Evolutionary conservation across 2,888 invertebrate species (phyloP).

Genomic region (Alviniconcha strummeri): DNA sequence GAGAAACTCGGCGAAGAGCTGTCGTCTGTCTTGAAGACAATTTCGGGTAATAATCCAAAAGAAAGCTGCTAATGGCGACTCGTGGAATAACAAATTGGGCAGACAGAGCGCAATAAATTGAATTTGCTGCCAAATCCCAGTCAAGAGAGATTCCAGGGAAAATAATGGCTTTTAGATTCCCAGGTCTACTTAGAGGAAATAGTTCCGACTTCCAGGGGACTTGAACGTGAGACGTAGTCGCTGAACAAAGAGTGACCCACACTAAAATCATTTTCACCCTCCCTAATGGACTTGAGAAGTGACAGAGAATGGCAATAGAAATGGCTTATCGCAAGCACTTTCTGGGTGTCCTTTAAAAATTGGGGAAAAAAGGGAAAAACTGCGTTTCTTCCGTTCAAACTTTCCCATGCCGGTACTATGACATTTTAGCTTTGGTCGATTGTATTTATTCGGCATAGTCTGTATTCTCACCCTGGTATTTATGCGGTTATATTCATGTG

Average conservation of each 20-base stretch:
- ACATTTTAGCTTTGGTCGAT: too few relatives aligned
- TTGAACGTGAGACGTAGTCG: not conserved
- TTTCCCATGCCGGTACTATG: too few relatives aligned
- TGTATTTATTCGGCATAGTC: too few relatives aligned
- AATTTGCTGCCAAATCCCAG: constrained; percentile 29
- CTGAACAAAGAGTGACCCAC: constrained; percentile 14
- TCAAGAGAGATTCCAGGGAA: constrained; percentile 23
- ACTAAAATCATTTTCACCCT: constrained; percentile 13
- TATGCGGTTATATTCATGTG: too few relatives aligned
- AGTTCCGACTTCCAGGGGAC: not conserved
- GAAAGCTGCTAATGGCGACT: constrained; percentile 26
- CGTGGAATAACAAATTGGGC: constrained; percentile 25
- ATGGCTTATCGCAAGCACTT: too few relatives aligned
- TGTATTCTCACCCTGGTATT: too few relatives aligned
- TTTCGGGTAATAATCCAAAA: constrained; percentile 9
- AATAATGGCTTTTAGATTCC: constrained; percentile 28
- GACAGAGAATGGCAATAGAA: not conserved
- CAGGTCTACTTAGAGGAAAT: constrained; percentile 22
- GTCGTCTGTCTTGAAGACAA: not conserved
- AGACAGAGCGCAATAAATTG: constrained; percentile 25
- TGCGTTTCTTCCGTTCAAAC: too few relatives aligned
- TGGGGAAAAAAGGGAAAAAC: too few relatives aligned
- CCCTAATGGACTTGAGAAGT: not conserved
- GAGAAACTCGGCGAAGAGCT: not conserved
- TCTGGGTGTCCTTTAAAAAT: too few relatives aligned